These are phyloP conservation scores for Pherbina coryleti DNA, from an alignment of 2,888 invertebrate species.

Conservation along the genomic window DNA sequence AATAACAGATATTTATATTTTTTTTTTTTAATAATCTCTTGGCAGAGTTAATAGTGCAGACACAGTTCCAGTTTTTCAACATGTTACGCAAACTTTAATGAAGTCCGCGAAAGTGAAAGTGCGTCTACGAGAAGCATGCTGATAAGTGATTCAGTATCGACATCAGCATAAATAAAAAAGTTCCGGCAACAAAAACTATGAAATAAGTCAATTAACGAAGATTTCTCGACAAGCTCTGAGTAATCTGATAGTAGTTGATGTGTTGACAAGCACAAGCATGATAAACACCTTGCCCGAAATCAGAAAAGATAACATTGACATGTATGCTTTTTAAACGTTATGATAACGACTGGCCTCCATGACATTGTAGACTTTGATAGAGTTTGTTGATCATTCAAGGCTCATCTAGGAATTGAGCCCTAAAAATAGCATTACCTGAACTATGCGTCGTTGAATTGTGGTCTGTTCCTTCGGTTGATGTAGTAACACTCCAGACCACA, in stretches of 20 bases:
- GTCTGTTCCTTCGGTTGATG: slow-evolving; percentile 27
- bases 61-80: no score
- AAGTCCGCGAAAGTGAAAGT: no score
- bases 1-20: no score
- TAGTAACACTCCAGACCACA: slow-evolving; percentile 55
- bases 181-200: no score
- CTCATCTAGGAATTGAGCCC: slow-evolving; percentile 3
- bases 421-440: slow-evolving; percentile 37
- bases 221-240: background rate
- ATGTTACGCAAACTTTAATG: no score
- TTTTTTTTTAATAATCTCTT: no score
- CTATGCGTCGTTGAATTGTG: slow-evolving; percentile 48
- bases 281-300: background rate
- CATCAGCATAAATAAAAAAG: no score
- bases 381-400: background rate
- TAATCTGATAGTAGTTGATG: background rate
- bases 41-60: no score
- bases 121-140: no score
- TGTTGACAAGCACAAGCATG: background rate
- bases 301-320: background rate
- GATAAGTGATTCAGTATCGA: no score
- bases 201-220: background rate
- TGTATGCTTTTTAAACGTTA: background rate
- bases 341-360: background rate
- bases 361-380: background rate